Conservation (phyloP, 2,888 invertebrate species). For the Timema cristinae region DNA sequence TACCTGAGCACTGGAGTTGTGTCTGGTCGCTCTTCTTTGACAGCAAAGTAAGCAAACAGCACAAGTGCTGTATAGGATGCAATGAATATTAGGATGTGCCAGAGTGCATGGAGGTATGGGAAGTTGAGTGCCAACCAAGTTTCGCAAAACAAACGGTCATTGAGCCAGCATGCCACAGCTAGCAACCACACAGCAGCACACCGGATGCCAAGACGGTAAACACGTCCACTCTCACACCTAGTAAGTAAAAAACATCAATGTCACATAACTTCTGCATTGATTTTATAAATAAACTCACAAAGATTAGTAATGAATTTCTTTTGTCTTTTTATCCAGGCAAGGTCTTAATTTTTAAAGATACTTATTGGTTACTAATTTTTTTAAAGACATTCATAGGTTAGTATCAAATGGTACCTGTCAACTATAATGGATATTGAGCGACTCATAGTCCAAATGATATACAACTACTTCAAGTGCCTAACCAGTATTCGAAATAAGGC, state of each 20-base stretch:
- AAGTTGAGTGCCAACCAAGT: slow-evolving; percentile 73
- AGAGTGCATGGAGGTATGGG: slow-evolving; percentile 77
- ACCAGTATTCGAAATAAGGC: too few relatives aligned
- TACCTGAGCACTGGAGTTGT: slow-evolving; percentile 65
- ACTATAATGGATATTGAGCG: too few relatives aligned
- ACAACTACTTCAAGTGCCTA: too few relatives aligned
- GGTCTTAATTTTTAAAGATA: too few relatives aligned
- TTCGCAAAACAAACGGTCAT: slow-evolving; percentile 74
- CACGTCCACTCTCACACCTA: slow-evolving; percentile 54
- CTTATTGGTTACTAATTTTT: too few relatives aligned
- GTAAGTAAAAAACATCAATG: not conserved
- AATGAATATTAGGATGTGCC: slow-evolving; percentile 79
- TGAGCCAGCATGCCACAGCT: slow-evolving; percentile 73
- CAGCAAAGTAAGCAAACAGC: slow-evolving; percentile 74
- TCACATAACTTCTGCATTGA: not conserved
- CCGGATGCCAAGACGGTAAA: slow-evolving; percentile 67
- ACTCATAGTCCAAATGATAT: too few relatives aligned
- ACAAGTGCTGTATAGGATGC: slow-evolving; percentile 73
- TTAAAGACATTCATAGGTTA: too few relatives aligned
- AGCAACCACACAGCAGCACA: slow-evolving; percentile 63
- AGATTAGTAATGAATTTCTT: too few relatives aligned
- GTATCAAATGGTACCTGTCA: too few relatives aligned
- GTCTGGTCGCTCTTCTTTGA: slow-evolving; percentile 66
- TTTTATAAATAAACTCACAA: too few relatives aligned
- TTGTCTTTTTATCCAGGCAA: too few relatives aligned